A percentile compares a stretch with the other conserved stretches of the same genome.
Evolutionary conservation across 1,140 invertebrate genomes (phyloP).

Genomic region (Arctopsyche grandis): DNA sequence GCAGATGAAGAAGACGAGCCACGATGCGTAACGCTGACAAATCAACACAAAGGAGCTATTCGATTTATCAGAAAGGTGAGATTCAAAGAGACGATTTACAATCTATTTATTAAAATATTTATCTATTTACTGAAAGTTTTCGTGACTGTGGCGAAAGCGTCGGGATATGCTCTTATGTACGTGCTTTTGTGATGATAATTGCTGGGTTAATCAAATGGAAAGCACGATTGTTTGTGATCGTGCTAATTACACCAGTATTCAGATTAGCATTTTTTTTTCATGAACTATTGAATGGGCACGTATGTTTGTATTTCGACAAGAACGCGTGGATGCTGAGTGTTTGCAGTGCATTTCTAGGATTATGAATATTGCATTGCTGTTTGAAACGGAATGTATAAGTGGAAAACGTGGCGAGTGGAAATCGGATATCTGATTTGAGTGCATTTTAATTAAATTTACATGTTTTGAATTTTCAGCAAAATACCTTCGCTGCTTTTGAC

Average conservation of each 20-base stretch:
- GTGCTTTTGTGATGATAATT: neutral
- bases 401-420: too few species aligned
- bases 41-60: slow-evolving; percentile 90
- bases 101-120: slow-evolving; percentile 16
- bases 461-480: too few species aligned
- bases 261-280: slow-evolving; percentile 15
- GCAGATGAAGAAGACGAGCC: slow-evolving; percentile 83
- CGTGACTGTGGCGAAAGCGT: neutral
- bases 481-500: too few species aligned
- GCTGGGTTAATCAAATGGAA: neutral
- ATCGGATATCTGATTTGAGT: too few species aligned
- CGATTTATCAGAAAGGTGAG: slow-evolving; percentile 92
- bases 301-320: neutral
- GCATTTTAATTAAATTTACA: too few species aligned
- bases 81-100: slow-evolving; percentile 44
- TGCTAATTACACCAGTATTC: neutral
- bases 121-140: neutral
- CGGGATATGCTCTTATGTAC: neutral
- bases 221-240: neutral
- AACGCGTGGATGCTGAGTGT: too few species aligned
- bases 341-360: neutral
- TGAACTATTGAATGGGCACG: neutral
- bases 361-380: too few species aligned
- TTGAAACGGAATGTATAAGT: too few species aligned
- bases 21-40: slow-evolving; percentile 81